phyloP scores from a whole-genome alignment of 2,113 vertebrate genomes.

The Trogon melanurus region DNA sequence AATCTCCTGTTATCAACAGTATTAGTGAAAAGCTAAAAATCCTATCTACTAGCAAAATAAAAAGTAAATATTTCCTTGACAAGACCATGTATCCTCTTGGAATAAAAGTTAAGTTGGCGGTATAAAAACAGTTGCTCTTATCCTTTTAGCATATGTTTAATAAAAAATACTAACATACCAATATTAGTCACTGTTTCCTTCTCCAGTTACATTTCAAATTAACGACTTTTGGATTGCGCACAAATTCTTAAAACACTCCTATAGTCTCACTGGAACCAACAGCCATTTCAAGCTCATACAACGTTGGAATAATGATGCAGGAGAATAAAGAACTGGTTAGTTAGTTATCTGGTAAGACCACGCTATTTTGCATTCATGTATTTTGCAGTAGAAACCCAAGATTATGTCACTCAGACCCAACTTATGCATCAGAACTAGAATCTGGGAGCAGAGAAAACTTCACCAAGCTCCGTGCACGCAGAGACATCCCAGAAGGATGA shows the following conservation, averaged over 20 bases:
- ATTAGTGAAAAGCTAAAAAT: neutral
- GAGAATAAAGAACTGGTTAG: neutral
- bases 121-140: neutral
- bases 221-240: neutral
- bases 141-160: neutral
- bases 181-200: neutral
- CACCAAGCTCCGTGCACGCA: neutral
- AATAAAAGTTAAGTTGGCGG: neutral
- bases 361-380: neutral
- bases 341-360: neutral
- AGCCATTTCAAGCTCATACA: neutral
- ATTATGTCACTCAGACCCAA: neutral
- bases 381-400: neutral
- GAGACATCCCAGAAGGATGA: neutral
- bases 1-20: neutral
- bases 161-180: neutral
- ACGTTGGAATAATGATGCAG: neutral
- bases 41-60: neutral
- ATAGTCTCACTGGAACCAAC: neutral
- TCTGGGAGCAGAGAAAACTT: neutral
- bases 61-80: neutral
- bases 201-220: neutral
- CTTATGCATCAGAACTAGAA: neutral
- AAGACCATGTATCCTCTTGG: accelerated
- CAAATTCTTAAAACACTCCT: neutral